Percentiles rank a stretch among this genome's conserved stretches.
Evolutionary conservation across 1,140 invertebrate species (phyloP).

Genomic region (Muscidifurax raptorellus): DNA sequence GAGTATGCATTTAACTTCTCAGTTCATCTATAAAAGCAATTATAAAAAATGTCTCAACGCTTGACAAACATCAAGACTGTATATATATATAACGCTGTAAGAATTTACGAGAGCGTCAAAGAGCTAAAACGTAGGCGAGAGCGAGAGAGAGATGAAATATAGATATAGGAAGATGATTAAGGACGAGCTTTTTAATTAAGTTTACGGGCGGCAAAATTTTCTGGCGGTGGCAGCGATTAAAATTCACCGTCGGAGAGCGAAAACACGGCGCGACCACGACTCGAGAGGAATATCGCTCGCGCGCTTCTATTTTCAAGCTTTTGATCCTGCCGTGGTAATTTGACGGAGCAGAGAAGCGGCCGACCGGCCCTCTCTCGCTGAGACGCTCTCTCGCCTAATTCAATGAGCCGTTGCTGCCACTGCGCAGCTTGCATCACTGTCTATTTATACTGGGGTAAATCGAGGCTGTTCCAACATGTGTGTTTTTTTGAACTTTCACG

Average conservation of each 20-base stretch:
- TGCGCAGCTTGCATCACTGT: conserved; percentile 35
- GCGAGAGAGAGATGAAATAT: conserved; percentile 5
- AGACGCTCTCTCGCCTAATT: conserved; percentile 27
- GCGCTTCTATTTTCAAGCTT: conserved; percentile 37
- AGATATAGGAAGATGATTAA: conserved; percentile 12
- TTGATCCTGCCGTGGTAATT: conserved; percentile 11
- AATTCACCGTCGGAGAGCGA: not conserved
- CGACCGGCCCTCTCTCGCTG: not conserved
- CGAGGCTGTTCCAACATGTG: conserved; percentile 11
- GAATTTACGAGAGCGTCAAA: not conserved
- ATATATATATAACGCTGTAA: too few relatives aligned
- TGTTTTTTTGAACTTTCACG: conserved; percentile 29
- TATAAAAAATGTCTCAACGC: not conserved
- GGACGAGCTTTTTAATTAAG: conserved; percentile 24
- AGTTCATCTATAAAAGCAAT: too few relatives aligned
- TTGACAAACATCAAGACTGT: not conserved
- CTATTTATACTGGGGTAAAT: conserved; percentile 41
- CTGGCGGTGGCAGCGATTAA: not conserved
- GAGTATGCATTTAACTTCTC: too few relatives aligned
- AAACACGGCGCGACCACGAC: not conserved
- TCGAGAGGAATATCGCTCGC: not conserved
- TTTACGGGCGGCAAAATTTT: conserved; percentile 15
- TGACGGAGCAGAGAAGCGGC: not conserved
- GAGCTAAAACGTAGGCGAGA: not conserved
- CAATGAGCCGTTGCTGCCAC: conserved; percentile 16